phyloP scores from a whole-genome alignment of 2,113 vertebrate species.

The Platichthys stellatus region DNA sequence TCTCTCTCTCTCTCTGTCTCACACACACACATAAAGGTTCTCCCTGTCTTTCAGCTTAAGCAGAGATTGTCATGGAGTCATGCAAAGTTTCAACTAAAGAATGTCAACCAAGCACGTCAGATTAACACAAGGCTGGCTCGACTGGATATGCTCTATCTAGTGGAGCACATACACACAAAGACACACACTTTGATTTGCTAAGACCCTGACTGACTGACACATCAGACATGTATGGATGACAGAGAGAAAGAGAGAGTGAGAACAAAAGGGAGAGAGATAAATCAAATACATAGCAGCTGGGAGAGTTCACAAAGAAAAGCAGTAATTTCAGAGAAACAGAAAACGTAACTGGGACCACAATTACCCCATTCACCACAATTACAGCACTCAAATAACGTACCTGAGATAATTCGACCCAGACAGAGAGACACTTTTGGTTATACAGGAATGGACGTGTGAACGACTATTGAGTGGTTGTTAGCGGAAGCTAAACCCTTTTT shows the following conservation, averaged over 20 bases:
- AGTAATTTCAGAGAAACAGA: slow-evolving; percentile 25
- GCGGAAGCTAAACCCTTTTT: background rate
- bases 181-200: slow-evolving; percentile 64
- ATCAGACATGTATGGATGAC: slow-evolving; percentile 65
- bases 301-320: slow-evolving; percentile 34
- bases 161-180: too few species aligned
- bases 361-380: slow-evolving; percentile 1
- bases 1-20: background rate
- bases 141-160: slow-evolving; percentile 39
- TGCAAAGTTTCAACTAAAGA: slow-evolving; percentile 76
- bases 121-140: slow-evolving; percentile 76
- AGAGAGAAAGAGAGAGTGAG: slow-evolving; percentile 37
- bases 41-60: slow-evolving; percentile 70
- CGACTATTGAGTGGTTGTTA: slow-evolving; percentile 9
- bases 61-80: slow-evolving; percentile 76
- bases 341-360: slow-evolving; percentile 10
- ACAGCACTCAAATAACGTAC: background rate
- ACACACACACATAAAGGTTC: slow-evolving; percentile 41
- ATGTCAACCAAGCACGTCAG: slow-evolving; percentile 77
- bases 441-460: background rate
- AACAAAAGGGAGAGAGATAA: background rate
- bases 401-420: background rate
- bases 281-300: slow-evolving; percentile 26
- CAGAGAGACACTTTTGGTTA: background rate
- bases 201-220: slow-evolving; percentile 72